Evolutionary conservation across 2,113 vertebrate genomes (phyloP), one percentile per base, ranked within the genome.

Genomic region (Aleadryas rufinucha): DNA sequence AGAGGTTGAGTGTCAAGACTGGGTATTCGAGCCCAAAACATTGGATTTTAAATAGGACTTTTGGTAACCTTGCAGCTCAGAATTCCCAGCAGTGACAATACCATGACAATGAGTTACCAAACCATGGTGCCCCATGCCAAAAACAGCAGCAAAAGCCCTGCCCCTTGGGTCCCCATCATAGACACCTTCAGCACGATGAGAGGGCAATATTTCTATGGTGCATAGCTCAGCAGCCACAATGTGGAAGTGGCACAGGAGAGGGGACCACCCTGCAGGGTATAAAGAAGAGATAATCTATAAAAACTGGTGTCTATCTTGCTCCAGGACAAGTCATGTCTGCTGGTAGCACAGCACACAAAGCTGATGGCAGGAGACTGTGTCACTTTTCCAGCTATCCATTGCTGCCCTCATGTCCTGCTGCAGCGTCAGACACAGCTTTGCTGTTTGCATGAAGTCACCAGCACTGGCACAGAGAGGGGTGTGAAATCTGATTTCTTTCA

Each of bases 271-370:
- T 84, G 74, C 59, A 63, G 41, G 71, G 65, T 79, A 52, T 70
- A 68, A 87, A 91, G 93, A 95, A 93, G 64, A 37, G 84, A 82
- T n/a, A 45, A 95, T 86, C 84, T 94, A 42, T 84, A 87, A 94
- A 59, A 87, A 8, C 31, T 84, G 82, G 56, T 91, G 24, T 89
- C 57, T 87, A 13, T 78, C 39, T 82, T 92, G 87, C 92, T 90
- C 87, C 77, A 95, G 86, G 86, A 91, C 91, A 68, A 91, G 76
- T 89, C 69, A 72, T 64, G 50, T 68, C 84, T 81, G 70, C 81
- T 78, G 56, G 56, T 35, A 35, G 22, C 74, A 24, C 33, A 42
- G 24, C 10, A 74, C 72, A 37, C 45, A 74, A 13, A 63, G 26
- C 49, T 81, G 50, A 17, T 19, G 70, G 59, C 47, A 65, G n/a